Evolutionary conservation across 1,140 invertebrate species (phyloP).

Genomic region (Panulirus ornatus): DNA sequence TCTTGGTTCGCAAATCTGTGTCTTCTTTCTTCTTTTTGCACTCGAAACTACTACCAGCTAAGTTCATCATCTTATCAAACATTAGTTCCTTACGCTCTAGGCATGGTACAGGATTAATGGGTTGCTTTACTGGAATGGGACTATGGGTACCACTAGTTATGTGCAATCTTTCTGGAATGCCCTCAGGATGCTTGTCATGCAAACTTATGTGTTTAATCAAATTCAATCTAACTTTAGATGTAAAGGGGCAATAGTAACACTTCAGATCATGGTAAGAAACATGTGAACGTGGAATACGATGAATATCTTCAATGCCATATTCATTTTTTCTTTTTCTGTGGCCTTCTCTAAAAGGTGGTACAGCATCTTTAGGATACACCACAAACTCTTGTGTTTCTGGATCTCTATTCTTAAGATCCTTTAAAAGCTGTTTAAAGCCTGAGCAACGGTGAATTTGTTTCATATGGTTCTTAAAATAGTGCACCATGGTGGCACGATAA

Average conservation of each 20-base stretch:
- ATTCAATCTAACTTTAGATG: conserved; percentile 87
- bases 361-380: conserved; percentile 77
- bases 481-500: conserved; percentile 77
- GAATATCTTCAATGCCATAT: conserved; percentile 83
- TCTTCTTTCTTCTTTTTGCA: conserved; percentile 77
- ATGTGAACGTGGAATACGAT: conserved; percentile 82
- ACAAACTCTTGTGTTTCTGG: conserved; percentile 80
- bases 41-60: conserved; percentile 85
- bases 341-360: conserved; percentile 44
- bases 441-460: conserved; percentile 80
- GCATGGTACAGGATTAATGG: conserved; percentile 89
- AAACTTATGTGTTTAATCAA: conserved; percentile 85
- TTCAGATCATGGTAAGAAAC: conserved; percentile 83
- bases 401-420: conserved; percentile 81
- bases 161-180: conserved; percentile 62
- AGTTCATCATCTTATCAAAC: conserved; percentile 91
- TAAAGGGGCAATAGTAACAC: conserved; percentile 84
- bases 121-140: conserved; percentile 73
- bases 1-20: conserved; percentile 54
- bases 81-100: conserved; percentile 87
- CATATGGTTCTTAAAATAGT: conserved; percentile 80
- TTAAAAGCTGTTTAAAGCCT: conserved; percentile 78
- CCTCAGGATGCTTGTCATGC: conserved; percentile 79
- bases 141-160: conserved; percentile 35
- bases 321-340: conserved; percentile 78